These are phyloP conservation scores for Arenicola marina DNA, from an alignment of 2,888 invertebrate species.

Conservation along the genomic window DNA sequence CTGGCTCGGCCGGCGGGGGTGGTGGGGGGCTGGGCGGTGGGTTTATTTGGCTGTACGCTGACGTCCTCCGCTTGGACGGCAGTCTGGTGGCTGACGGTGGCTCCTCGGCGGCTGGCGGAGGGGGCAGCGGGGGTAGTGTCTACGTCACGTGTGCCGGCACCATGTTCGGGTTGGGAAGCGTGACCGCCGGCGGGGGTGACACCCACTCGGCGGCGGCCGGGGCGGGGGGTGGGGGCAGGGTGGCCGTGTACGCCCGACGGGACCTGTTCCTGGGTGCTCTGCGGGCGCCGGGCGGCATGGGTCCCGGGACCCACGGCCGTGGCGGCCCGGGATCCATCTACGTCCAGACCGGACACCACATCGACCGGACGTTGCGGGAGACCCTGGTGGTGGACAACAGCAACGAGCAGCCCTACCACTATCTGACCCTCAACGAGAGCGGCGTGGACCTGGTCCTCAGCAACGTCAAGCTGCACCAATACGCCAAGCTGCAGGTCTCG, in stretches of 20 bases:
- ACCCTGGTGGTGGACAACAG: slow-evolving; percentile 41
- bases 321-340: slow-evolving; percentile 46
- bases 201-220: slow-evolving; percentile 18
- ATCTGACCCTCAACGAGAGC: slow-evolving; percentile 39
- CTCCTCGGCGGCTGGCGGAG: slow-evolving; percentile 36
- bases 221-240: slow-evolving; percentile 42
- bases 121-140: slow-evolving; percentile 45
- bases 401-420: slow-evolving; percentile 40
- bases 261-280: slow-evolving; percentile 32
- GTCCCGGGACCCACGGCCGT: slow-evolving; percentile 33
- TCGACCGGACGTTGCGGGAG: slow-evolving; percentile 21
- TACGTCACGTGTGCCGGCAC: slow-evolving; percentile 30
- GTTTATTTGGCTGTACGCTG: slow-evolving; percentile 33
- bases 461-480: slow-evolving; percentile 37
- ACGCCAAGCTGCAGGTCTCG: slow-evolving; percentile 41
- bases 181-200: slow-evolving; percentile 40
- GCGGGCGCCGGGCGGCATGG: slow-evolving; percentile 37
- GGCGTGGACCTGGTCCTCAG: slow-evolving; percentile 33
- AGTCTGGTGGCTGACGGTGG: slow-evolving; percentile 38
- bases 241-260: slow-evolving; percentile 32
- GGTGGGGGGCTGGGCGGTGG: slow-evolving; percentile 40
- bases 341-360: slow-evolving; percentile 15
- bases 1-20: slow-evolving; percentile 36
- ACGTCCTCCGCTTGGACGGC: slow-evolving; percentile 41
- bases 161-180: slow-evolving; percentile 39